A percentile compares a stretch with the other conserved stretches of the same genome.
Conservation (phyloP, 2,888 invertebrate genomes). For the Operophtera brumata region DNA sequence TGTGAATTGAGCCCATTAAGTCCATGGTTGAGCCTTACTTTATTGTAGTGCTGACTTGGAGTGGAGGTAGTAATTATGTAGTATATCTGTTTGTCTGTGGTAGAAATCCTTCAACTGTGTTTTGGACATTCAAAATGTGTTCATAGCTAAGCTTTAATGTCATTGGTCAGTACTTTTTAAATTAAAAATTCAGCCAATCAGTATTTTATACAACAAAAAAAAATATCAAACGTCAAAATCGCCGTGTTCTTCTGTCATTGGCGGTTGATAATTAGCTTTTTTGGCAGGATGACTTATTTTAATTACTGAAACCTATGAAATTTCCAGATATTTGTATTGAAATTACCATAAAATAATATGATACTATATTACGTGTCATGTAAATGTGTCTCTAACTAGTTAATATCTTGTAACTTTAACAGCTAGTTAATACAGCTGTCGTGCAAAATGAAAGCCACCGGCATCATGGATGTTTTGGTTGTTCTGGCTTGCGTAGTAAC, state of each 20-base stretch:
- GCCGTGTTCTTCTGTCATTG: conserved; percentile 73
- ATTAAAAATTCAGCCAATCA: conserved; percentile 7
- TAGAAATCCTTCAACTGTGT: no score
- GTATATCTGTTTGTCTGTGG: no score
- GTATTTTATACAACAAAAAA: not conserved
- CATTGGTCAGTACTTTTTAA: conserved; percentile 9
- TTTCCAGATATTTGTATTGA: conserved; percentile 24
- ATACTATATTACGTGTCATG: conserved; percentile 35
- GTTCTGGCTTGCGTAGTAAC: conserved; percentile 50
- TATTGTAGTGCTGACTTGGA: no score
- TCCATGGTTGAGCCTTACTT: no score
- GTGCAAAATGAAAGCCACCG: conserved; percentile 62
- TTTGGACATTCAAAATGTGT: no score
- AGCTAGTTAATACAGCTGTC: conserved; percentile 12
- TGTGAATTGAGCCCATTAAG: no score
- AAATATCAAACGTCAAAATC: conserved; percentile 27
- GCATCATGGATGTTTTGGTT: conserved; percentile 53
- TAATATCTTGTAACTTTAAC: conserved; percentile 12
- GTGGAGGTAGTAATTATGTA: no score
- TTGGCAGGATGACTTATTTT: conserved; percentile 35
- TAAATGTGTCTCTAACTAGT: conserved; percentile 34
- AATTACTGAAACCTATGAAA: conserved; percentile 32
- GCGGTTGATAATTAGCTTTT: conserved; percentile 42
- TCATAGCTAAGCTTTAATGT: conserved; percentile 5
- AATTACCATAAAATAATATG: conserved; percentile 38